phyloP scores from a whole-genome alignment of 2,113 vertebrate genomes.

The Dipodomys stephensi region DNA sequence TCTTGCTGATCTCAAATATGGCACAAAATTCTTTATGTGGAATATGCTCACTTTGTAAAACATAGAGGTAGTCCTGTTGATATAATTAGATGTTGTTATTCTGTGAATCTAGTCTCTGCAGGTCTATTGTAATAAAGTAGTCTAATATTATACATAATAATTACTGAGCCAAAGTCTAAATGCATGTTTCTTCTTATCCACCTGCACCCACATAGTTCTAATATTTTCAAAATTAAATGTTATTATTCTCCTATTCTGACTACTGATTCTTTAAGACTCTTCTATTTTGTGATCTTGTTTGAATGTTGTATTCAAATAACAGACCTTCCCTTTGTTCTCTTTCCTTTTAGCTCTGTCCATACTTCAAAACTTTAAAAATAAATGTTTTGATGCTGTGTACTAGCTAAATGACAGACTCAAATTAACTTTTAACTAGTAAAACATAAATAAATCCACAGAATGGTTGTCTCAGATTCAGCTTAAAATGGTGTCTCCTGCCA shows the following conservation, averaged over 20 bases:
- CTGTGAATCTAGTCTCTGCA: constrained; percentile 22
- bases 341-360: background rate
- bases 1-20: constrained; percentile 26
- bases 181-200: constrained; percentile 40
- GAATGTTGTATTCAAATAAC: constrained; percentile 1
- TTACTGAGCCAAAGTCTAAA: constrained; percentile 58
- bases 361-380: constrained; percentile 29
- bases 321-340: background rate
- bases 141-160: constrained; percentile 60
- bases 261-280: background rate
- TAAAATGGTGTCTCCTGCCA: background rate
- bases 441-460: constrained; percentile 37
- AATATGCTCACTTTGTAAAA: background rate
- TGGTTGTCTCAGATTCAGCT: background rate
- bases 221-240: constrained; percentile 63
- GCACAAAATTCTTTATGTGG: background rate
- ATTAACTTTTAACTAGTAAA: background rate
- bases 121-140: constrained; percentile 57
- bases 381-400: background rate
- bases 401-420: background rate
- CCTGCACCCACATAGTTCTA: background rate
- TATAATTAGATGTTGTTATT: constrained; percentile 69
- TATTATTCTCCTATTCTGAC: constrained; percentile 31
- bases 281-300: background rate
- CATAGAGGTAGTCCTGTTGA: constrained; percentile 45